Evolutionary conservation across 2,888 invertebrate genomes (phyloP).

Genomic region (Calameuta filiformis): DNA sequence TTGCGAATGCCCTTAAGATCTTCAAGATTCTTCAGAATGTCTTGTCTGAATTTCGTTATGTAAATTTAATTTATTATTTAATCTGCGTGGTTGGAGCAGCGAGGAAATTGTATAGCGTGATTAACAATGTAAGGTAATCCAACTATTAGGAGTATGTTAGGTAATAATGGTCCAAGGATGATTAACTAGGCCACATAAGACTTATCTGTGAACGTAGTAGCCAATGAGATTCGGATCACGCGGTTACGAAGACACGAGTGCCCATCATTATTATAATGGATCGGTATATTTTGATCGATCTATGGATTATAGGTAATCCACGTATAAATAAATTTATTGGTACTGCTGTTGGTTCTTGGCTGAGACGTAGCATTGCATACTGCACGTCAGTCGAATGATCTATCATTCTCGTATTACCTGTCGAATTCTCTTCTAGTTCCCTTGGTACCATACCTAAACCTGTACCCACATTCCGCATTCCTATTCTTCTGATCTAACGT

Average conservation of each 20-base stretch:
- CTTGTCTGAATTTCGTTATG: background rate
- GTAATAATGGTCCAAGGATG: background rate
- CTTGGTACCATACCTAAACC: background rate
- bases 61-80: background rate
- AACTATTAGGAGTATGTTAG: background rate
- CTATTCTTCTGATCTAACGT: background rate
- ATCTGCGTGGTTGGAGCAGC: background rate
- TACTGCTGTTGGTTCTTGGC: conserved; percentile 14
- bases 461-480: background rate
- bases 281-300: conserved; percentile 25
- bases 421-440: background rate
- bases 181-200: conserved; percentile 1
- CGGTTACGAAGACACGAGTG: conserved; percentile 17
- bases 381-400: conserved; percentile 14
- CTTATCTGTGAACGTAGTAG: background rate
- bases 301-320: conserved; percentile 21
- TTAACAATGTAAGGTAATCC: background rate
- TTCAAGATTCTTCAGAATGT: background rate
- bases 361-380: conserved; percentile 4
- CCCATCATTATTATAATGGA: conserved; percentile 22
- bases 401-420: conserved; percentile 15
- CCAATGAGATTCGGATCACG: conserved; percentile 1
- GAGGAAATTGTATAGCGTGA: background rate
- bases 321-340: conserved; percentile 25
- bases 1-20: background rate